phyloP scores from a whole-genome alignment of 2,113 vertebrate genomes.

The Bos taurus region DNA sequence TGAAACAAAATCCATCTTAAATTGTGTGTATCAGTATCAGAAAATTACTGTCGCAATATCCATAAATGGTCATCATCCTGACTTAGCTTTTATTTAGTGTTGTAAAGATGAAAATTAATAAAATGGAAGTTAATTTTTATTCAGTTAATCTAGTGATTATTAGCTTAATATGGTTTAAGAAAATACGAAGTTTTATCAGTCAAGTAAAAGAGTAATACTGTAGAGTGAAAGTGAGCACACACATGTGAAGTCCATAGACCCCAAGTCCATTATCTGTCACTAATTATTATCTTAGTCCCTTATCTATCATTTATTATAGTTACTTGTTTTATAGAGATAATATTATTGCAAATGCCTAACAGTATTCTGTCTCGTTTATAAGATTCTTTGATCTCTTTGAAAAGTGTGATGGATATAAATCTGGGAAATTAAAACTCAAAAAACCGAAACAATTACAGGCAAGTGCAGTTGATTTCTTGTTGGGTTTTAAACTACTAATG shows the following conservation, averaged over 20 bases:
- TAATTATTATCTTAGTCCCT: not conserved
- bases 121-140: not conserved
- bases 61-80: not conserved
- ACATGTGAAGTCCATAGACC: not conserved
- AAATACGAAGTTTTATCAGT: not conserved
- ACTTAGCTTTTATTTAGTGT: not conserved
- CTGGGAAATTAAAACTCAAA: conserved; percentile 91
- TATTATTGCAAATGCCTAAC: not conserved
- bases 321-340: not conserved
- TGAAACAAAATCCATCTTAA: conserved; percentile 9
- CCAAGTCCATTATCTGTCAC: not conserved
- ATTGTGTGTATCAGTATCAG: not conserved
- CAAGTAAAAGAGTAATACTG: not conserved
- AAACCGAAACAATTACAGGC: conserved; percentile 92
- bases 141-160: not conserved
- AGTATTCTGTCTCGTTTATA: conserved; percentile 51
- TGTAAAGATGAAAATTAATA: conserved; percentile 7
- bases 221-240: not conserved
- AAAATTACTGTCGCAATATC: not conserved
- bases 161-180: not conserved
- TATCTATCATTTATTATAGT: not conserved
- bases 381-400: conserved; percentile 95
- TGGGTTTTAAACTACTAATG: conserved; percentile 8
- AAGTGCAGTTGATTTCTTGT: conserved; percentile 64
- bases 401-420: conserved; percentile 91